Evolutionary conservation across 2,888 invertebrate genomes (phyloP).

Genomic region (Tortricodes alternella): DNA sequence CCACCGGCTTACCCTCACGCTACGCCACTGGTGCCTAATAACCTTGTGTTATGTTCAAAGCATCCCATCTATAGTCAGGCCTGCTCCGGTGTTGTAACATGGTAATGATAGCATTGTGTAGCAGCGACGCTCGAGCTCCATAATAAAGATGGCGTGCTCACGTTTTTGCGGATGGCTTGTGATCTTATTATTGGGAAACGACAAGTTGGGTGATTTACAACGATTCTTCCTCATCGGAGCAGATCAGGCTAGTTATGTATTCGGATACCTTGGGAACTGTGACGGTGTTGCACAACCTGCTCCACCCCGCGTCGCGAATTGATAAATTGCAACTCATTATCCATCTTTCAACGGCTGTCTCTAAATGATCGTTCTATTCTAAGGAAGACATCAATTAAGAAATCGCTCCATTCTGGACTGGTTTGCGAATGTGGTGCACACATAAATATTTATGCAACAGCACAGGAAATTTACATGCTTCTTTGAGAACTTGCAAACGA

Average conservation of each 20-base stretch:
- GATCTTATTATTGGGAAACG: conserved; percentile 74
- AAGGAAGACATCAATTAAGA: too few species aligned
- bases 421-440: not conserved
- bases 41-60: conserved; percentile 23
- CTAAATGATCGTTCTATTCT: too few species aligned
- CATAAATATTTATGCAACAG: not conserved
- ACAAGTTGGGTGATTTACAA: conserved; percentile 55
- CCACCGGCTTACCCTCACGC: too few species aligned
- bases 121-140: conserved; percentile 57
- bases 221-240: conserved; percentile 64
- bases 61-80: conserved; percentile 22
- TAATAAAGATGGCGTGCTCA: conserved; percentile 64
- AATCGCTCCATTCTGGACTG: too few species aligned
- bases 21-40: too few species aligned
- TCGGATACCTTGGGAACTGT: conserved; percentile 73
- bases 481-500: not conserved
- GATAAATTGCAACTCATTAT: not conserved
- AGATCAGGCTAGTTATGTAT: conserved; percentile 71
- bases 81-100: conserved; percentile 58
- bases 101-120: conserved; percentile 71
- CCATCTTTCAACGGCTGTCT: not conserved
- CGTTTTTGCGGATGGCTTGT: conserved; percentile 72
- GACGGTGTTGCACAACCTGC: conserved; percentile 52
- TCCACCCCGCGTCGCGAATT: conserved; percentile 41
- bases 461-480: not conserved